A percentile compares a stretch with the other conserved stretches of the same genome.
phyloP scores from a whole-genome alignment of 2,888 invertebrate genomes.

The Yponomeuta evonymella region DNA sequence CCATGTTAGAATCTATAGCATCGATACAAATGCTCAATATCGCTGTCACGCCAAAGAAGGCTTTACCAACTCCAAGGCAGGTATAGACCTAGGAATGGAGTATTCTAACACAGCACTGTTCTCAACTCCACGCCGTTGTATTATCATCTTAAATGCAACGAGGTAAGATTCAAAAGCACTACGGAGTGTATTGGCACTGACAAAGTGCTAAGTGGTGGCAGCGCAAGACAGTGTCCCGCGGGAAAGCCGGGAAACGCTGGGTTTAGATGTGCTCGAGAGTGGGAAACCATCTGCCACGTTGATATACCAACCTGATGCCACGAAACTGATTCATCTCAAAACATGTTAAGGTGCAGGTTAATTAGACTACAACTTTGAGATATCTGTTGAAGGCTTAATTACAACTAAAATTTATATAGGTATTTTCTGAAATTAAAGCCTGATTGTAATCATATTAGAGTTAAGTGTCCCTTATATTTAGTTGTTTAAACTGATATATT shows the following conservation, averaged over 20 bases:
- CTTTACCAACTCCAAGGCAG: background rate
- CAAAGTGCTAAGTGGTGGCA: slow-evolving; percentile 61
- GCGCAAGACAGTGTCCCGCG: slow-evolving; percentile 60
- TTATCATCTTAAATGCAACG: slow-evolving; percentile 7
- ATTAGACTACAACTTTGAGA: slow-evolving; percentile 7
- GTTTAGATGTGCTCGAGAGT: slow-evolving; percentile 65
- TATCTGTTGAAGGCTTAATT: background rate
- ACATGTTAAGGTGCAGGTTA: slow-evolving; percentile 30
- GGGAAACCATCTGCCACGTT: slow-evolving; percentile 53
- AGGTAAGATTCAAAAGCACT: background rate
- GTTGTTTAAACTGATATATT: too few species aligned
- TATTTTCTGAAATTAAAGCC: too few species aligned
- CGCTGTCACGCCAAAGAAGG: background rate
- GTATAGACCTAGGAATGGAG: background rate
- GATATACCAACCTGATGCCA: slow-evolving; percentile 53
- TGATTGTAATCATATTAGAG: too few species aligned
- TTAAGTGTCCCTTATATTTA: too few species aligned
- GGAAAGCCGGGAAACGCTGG: slow-evolving; percentile 52
- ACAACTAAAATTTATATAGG: too few species aligned
- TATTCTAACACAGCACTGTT: background rate
- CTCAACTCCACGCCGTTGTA: background rate
- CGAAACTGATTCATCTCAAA: slow-evolving; percentile 56
- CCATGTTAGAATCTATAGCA: background rate
- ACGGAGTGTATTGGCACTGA: slow-evolving; percentile 33
- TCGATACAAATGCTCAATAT: background rate